These are phyloP conservation scores for Tipula vernalis DNA, from an alignment of 2,888 invertebrate species.

Conservation along the genomic window DNA sequence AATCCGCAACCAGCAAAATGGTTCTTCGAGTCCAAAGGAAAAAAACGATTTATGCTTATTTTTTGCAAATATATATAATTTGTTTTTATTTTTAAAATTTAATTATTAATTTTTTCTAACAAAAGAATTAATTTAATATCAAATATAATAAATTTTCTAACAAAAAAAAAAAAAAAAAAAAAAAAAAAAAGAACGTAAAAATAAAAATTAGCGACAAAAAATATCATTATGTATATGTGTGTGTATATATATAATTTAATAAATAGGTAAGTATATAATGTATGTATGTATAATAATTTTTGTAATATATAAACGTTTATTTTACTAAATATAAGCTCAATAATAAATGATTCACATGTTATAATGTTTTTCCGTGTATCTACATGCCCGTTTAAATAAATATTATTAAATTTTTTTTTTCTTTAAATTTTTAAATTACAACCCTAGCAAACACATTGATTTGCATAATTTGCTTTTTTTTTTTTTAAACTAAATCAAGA, in stretches of 20 bases:
- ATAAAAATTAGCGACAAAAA: background rate
- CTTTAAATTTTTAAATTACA: background rate
- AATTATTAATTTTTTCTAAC: background rate
- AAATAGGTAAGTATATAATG: background rate
- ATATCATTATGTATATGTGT: background rate
- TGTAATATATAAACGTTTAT: background rate
- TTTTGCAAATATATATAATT: background rate
- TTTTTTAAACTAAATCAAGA: background rate
- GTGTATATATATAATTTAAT: background rate
- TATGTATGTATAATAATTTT: background rate
- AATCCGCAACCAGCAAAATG: too few species aligned
- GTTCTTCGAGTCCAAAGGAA: too few species aligned
- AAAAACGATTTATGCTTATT: background rate
- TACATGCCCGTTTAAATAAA: background rate
- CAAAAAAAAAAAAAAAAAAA: background rate
- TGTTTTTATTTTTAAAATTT: background rate
- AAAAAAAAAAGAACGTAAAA: background rate
- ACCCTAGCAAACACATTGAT: background rate
- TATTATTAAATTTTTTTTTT: background rate
- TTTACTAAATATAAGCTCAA: background rate
- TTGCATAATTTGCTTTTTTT: background rate
- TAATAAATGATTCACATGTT: background rate
- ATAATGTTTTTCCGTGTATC: background rate
- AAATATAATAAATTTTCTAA: background rate
- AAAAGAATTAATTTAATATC: conserved; percentile 4